These are phyloP conservation scores for Heteractis magnifica DNA, from an alignment of 92 coral and sea anemone species.

Conservation along the genomic window DNA sequence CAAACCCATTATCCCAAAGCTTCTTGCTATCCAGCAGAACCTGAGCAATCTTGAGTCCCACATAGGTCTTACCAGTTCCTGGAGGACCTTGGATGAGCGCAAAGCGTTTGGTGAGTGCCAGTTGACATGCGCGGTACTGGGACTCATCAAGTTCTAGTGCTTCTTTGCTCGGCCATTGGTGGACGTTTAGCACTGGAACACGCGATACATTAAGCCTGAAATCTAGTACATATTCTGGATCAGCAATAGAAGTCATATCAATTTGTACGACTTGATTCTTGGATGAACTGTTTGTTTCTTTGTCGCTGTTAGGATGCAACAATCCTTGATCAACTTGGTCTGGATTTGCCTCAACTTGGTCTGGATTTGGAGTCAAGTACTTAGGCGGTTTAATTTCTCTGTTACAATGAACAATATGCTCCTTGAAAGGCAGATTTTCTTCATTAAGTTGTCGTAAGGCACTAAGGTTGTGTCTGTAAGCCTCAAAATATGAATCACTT, in stretches of 20 bases:
- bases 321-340: background rate
- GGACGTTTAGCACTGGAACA: slow-evolving; percentile 35
- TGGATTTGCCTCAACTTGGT: background rate
- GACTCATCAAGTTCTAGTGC: slow-evolving; percentile 82
- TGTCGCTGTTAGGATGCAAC: background rate
- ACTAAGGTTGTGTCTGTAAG: slow-evolving; percentile 76
- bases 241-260: background rate
- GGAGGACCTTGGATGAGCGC: slow-evolving; percentile 97
- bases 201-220: background rate
- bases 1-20: slow-evolving; percentile 37
- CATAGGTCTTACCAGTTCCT: slow-evolving; percentile 93
- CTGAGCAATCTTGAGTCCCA: slow-evolving; percentile 86
- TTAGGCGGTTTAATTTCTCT: slow-evolving; percentile 50
- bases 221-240: background rate
- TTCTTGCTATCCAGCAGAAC: slow-evolving; percentile 57
- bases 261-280: background rate
- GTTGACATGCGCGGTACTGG: slow-evolving; percentile 78
- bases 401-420: slow-evolving; percentile 68
- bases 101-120: slow-evolving; percentile 77
- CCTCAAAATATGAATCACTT: slow-evolving; percentile 72
- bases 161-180: slow-evolving; percentile 78
- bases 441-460: slow-evolving; percentile 50
- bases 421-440: slow-evolving; percentile 69
- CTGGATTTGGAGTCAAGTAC: slow-evolving; percentile 26
- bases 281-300: background rate